Evolutionary conservation across 1,140 invertebrate species (phyloP).

Genomic region (Zelostemma sp.): DNA sequence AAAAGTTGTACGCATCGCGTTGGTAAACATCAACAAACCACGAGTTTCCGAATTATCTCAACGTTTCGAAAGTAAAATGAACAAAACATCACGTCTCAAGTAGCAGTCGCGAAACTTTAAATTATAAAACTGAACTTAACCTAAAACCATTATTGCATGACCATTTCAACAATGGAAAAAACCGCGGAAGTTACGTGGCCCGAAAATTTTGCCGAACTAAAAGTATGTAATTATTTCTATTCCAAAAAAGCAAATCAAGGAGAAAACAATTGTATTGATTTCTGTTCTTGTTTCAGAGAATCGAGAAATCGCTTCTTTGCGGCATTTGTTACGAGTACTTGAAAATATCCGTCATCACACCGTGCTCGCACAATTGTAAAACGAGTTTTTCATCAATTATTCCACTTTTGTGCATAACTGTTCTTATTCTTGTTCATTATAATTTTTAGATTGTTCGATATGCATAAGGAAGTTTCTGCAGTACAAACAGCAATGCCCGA

Average conservation of each 20-base stretch:
- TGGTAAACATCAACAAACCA: no score
- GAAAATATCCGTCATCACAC: slow-evolving; percentile 65
- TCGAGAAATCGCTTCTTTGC: slow-evolving; percentile 64
- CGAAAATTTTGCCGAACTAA: slow-evolving; percentile 40
- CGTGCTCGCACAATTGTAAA: slow-evolving; percentile 70
- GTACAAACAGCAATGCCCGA: slow-evolving; percentile 72
- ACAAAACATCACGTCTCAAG: neutral
- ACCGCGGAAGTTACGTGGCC: slow-evolving; percentile 40
- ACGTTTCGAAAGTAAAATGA: neutral
- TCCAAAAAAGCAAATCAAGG: no score
- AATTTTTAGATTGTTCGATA: slow-evolving; percentile 72
- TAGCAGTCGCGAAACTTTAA: no score
- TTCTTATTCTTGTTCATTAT: no score
- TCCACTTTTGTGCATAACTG: neutral
- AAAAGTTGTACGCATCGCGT: no score
- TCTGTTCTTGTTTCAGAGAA: slow-evolving; percentile 51
- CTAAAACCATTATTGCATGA: no score
- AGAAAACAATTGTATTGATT: neutral
- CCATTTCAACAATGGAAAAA: slow-evolving; percentile 31
- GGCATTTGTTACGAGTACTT: slow-evolving; percentile 70
- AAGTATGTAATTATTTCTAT: slow-evolving; percentile 12
- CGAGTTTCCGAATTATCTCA: neutral
- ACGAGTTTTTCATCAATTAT: slow-evolving; percentile 17
- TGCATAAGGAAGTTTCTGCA: slow-evolving; percentile 73
- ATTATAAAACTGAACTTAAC: neutral